A percentile compares a stretch with the other conserved stretches of the same genome.
phyloP scores from a whole-genome alignment of 1,140 invertebrate species.

The Pseudomyrmex cubaensis region DNA sequence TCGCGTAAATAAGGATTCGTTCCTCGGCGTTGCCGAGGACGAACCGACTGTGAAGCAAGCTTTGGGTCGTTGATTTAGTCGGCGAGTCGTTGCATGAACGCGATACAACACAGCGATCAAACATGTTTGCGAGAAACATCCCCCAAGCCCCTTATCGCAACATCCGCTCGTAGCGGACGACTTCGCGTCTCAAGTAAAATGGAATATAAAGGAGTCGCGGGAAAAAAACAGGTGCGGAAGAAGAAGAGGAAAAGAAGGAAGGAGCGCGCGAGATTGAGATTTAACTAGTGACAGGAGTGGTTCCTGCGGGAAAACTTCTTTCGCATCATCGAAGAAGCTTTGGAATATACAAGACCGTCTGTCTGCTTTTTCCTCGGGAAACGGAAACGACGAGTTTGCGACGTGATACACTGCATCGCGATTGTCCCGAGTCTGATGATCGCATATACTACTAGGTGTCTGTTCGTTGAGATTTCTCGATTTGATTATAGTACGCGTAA shows the following conservation, averaged over 20 bases:
- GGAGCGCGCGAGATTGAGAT: constrained; percentile 24
- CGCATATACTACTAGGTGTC: not conserved
- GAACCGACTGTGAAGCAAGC: not conserved
- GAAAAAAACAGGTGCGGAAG: not conserved
- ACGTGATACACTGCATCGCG: not conserved
- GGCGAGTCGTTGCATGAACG: constrained; percentile 10
- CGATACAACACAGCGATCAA: constrained; percentile 11
- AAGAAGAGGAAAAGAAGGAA: too few relatives aligned
- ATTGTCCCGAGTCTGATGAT: constrained; percentile 10
- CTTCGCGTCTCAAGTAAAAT: not conserved
- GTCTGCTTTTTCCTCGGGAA: constrained; percentile 22
- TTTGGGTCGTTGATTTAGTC: constrained; percentile 40
- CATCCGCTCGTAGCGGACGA: constrained; percentile 4
- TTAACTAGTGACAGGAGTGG: constrained; percentile 36
- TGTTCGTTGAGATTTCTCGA: not conserved
- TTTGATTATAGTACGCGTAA: not conserved
- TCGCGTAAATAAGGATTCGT: constrained; percentile 72
- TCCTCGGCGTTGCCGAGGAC: not conserved
- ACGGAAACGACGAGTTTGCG: not conserved
- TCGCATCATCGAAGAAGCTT: constrained; percentile 30
- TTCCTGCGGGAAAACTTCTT: constrained; percentile 41
- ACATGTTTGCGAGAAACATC: constrained; percentile 20
- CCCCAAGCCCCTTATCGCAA: constrained; percentile 22
- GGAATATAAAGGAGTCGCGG: not conserved
- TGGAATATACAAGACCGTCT: constrained; percentile 11